Evolutionary conservation across 2,113 vertebrate species (phyloP).

Genomic region (Pao palembangensis): DNA sequence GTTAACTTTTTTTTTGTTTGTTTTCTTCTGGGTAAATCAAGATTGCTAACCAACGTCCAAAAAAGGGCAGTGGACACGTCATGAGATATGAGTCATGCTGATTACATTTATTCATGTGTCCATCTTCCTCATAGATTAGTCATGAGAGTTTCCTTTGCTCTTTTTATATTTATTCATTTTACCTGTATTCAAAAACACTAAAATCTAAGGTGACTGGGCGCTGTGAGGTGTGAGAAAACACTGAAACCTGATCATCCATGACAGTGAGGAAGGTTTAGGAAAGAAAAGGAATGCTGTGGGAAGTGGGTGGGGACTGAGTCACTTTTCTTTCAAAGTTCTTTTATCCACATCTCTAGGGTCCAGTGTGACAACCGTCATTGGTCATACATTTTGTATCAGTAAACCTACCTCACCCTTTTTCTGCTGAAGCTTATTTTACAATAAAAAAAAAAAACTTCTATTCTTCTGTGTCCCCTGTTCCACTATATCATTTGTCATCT

Average conservation of each 20-base stretch:
- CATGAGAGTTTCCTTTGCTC: background rate
- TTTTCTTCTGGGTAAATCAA: background rate
- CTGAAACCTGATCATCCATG: slow-evolving; percentile 41
- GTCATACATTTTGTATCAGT: slow-evolving; percentile 12
- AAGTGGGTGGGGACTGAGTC: slow-evolving; percentile 24
- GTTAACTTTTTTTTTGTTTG: background rate
- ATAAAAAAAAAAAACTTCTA: background rate
- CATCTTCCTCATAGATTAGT: background rate
- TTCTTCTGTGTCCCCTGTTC: background rate
- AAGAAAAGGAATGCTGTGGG: slow-evolving; percentile 29
- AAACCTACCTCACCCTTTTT: slow-evolving; percentile 14
- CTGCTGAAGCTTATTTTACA: background rate
- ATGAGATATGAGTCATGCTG: slow-evolving; percentile 58
- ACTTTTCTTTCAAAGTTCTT: slow-evolving; percentile 28
- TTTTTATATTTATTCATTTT: background rate
- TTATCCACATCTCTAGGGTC: slow-evolving; percentile 17
- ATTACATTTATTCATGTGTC: slow-evolving; percentile 42
- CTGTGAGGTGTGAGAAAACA: slow-evolving; percentile 24
- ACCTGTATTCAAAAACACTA: background rate
- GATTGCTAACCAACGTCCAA: slow-evolving; percentile 45
- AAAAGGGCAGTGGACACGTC: slow-evolving; percentile 27
- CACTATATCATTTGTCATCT: background rate
- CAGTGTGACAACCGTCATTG: slow-evolving; percentile 7
- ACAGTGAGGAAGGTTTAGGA: slow-evolving; percentile 12
- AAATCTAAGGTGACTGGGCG: slow-evolving; percentile 1